phyloP scores from a whole-genome alignment of 2,888 invertebrate species.

The Hypercompe scribonia region DNA sequence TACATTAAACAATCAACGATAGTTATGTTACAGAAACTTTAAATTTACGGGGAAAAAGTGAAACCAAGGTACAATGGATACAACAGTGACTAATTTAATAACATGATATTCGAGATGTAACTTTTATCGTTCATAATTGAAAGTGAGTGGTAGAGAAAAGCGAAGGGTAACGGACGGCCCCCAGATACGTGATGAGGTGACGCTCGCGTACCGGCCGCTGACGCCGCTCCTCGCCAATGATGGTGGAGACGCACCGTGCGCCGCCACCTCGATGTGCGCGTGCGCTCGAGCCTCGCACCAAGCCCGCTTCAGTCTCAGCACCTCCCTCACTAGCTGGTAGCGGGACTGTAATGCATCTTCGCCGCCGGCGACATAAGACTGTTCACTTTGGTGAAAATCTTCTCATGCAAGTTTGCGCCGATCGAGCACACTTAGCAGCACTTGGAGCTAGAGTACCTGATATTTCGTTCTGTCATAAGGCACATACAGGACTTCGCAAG shows the following conservation, averaged over 20 bases:
- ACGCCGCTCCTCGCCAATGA: constrained; percentile 84
- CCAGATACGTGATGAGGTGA: constrained; percentile 80
- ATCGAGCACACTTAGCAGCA: constrained; percentile 86
- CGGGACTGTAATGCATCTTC: constrained; percentile 86
- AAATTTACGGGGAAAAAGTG: background rate
- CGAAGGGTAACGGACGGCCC: constrained; percentile 51
- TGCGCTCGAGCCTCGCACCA: constrained; percentile 77
- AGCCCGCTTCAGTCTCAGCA: constrained; percentile 86
- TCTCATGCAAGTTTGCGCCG: constrained; percentile 91
- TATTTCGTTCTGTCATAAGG: constrained; percentile 83
- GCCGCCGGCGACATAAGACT: constrained; percentile 91
- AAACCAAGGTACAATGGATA: constrained; percentile 39
- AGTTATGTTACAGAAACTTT: background rate
- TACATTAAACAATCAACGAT: background rate
- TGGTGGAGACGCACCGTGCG: constrained; percentile 85
- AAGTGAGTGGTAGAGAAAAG: constrained; percentile 54
- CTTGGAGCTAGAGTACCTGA: constrained; percentile 82
- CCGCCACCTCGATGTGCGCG: constrained; percentile 81
- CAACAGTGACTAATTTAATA: constrained; percentile 49
- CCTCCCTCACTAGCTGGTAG: constrained; percentile 85
- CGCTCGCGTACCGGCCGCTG: constrained; percentile 82
- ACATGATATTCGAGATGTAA: constrained; percentile 56
- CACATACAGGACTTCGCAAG: constrained; percentile 76
- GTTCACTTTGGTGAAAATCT: constrained; percentile 93
- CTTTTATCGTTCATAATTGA: constrained; percentile 41